phyloP scores from a whole-genome alignment of 2,797 vertebrate species.

The Lagodon rhomboides region DNA sequence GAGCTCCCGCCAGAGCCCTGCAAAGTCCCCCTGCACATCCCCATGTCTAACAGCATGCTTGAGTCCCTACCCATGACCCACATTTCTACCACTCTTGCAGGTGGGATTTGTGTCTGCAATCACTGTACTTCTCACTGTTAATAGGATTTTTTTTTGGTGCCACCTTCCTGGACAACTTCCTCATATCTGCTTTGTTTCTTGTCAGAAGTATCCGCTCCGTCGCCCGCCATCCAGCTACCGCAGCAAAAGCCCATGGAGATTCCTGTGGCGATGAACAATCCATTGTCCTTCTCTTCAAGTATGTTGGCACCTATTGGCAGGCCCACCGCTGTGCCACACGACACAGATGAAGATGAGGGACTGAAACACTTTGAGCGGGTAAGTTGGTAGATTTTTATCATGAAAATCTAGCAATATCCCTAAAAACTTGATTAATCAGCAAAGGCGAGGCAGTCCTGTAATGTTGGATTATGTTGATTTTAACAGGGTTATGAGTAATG shows the following conservation, averaged over 20 bases:
- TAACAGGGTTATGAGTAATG: background rate
- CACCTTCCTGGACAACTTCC: background rate
- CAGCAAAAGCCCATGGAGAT: slow-evolving; percentile 81
- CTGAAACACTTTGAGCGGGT: slow-evolving; percentile 99
- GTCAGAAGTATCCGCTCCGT: slow-evolving; percentile 86
- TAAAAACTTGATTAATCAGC: background rate
- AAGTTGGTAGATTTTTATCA: slow-evolving; percentile 12
- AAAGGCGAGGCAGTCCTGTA: background rate
- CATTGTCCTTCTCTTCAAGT: slow-evolving; percentile 83
- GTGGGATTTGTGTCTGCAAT: slow-evolving; percentile 49
- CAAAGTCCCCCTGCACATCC: slow-evolving; percentile 76
- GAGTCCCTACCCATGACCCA: slow-evolving; percentile 77
- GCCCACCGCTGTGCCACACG: slow-evolving; percentile 83
- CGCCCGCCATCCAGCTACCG: slow-evolving; percentile 75
- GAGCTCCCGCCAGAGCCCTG: slow-evolving; percentile 76
- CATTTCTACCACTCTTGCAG: slow-evolving; percentile 74
- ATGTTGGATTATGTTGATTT: background rate
- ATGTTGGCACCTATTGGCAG: slow-evolving; percentile 84
- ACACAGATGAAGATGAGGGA: slow-evolving; percentile 97
- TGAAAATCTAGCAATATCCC: background rate
- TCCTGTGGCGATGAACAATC: slow-evolving; percentile 83
- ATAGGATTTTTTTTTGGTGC: background rate
- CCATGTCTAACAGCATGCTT: slow-evolving; percentile 78
- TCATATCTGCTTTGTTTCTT: slow-evolving; percentile 12
- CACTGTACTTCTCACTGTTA: background rate